Evolutionary conservation across 2,888 invertebrate genomes (phyloP).

Genomic region (Trisateles emortualis): DNA sequence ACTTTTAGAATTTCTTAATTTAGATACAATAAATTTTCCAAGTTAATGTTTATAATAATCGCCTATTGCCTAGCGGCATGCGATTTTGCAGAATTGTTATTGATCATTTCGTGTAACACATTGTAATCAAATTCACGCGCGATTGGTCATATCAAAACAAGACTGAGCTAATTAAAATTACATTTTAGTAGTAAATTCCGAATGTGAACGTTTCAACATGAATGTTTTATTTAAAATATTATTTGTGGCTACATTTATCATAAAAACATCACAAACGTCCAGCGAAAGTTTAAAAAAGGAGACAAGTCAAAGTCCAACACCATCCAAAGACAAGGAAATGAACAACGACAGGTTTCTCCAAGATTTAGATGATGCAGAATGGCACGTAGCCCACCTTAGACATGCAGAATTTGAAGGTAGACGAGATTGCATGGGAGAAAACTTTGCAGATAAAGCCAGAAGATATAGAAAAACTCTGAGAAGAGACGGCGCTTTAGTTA

Average conservation of each 20-base stretch:
- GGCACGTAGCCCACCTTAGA: constrained; percentile 65
- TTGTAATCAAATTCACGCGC: constrained; percentile 22
- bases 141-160: constrained; percentile 37
- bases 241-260: constrained; percentile 12
- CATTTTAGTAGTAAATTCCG: constrained; percentile 10
- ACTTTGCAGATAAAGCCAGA: constrained; percentile 54
- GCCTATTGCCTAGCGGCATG: too few species aligned
- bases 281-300: constrained; percentile 9
- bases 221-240: constrained; percentile 10
- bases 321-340: not conserved
- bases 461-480: constrained; percentile 58
- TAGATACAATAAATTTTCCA: too few species aligned
- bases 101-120: not conserved
- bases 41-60: too few species aligned
- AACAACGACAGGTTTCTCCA: constrained; percentile 54
- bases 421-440: constrained; percentile 54
- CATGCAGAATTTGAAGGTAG: constrained; percentile 46
- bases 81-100: too few species aligned
- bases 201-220: constrained; percentile 31
- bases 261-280: constrained; percentile 12
- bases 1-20: too few species aligned
- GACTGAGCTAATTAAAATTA: constrained; percentile 41
- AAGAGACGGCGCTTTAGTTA: constrained; percentile 59
- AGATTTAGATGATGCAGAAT: constrained; percentile 57
- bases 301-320: not conserved